A percentile compares a stretch with the other conserved stretches of the same genome.
Conservation (phyloP, 2,113 vertebrate genomes). For the Zosterops japonicus region DNA sequence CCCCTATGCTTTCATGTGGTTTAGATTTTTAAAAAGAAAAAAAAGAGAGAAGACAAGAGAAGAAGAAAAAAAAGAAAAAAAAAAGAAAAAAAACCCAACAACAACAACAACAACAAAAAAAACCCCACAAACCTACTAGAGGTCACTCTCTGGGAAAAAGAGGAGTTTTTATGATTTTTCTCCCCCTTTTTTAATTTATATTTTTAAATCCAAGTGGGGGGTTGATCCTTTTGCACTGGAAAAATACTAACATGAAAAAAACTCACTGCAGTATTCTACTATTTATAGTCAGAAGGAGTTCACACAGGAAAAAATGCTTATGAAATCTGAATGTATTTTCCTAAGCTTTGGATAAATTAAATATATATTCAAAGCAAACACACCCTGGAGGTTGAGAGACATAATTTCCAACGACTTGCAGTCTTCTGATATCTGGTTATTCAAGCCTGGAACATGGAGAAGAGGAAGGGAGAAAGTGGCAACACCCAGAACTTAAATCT, state of each 20-base stretch:
- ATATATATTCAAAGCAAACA: background rate
- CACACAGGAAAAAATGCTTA: background rate
- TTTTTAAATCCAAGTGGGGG: background rate
- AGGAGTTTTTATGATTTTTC: rapidly evolving
- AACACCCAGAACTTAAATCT: background rate
- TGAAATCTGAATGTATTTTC: background rate
- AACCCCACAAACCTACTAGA: too few species aligned
- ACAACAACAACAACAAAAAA: too few species aligned
- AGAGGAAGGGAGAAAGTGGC: background rate
- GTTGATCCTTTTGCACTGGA: background rate
- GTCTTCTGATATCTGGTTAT: background rate
- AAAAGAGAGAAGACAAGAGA: background rate
- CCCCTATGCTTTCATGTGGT: background rate
- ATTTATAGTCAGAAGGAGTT: background rate
- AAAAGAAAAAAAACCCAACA: too few species aligned
- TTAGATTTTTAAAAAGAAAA: background rate
- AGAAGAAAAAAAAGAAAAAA: too few species aligned
- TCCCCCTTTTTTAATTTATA: background rate
- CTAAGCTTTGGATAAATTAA: background rate
- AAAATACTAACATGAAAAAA: background rate
- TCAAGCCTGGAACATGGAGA: background rate
- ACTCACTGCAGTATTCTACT: background rate
- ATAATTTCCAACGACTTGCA: background rate
- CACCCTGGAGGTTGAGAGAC: background rate
- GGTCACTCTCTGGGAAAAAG: background rate